These are phyloP conservation scores for Andrena cerasifolii DNA, from an alignment of 1,140 invertebrate species.

Conservation along the genomic window DNA sequence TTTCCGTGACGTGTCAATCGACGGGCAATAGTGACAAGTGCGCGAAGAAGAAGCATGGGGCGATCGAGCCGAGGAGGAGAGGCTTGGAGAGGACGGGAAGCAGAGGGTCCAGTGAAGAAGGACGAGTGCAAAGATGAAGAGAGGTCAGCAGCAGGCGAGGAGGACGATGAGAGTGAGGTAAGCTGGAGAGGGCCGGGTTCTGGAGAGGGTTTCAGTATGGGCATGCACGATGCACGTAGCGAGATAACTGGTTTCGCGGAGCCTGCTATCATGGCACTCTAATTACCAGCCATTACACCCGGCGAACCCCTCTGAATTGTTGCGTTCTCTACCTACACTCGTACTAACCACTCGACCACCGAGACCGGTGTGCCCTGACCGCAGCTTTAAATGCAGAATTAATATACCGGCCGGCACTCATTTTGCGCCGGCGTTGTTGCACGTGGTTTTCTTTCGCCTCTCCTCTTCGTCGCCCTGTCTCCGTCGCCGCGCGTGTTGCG, in stretches of 20 bases:
- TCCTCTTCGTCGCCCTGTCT: conserved; percentile 11
- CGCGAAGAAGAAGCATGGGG: neutral
- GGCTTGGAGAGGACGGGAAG: neutral
- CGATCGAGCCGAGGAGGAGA: neutral
- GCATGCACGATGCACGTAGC: conserved; percentile 80
- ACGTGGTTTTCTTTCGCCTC: conserved; percentile 51
- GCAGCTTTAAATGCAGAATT: conserved; percentile 80
- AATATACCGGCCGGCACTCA: conserved; percentile 77
- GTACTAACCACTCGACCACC: conserved; percentile 78
- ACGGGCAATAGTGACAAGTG: neutral
- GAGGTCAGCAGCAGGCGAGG: conserved; percentile 21
- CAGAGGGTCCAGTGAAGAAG: conserved; percentile 31
- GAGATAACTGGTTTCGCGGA: conserved; percentile 81
- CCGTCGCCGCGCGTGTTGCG: neutral
- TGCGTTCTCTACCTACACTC: conserved; percentile 78
- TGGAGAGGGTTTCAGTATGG: conserved; percentile 60
- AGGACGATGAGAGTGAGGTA: conserved; percentile 41
- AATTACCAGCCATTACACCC: conserved; percentile 81
- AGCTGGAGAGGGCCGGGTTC: conserved; percentile 29
- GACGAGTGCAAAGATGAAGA: neutral
- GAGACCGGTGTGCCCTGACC: conserved; percentile 77
- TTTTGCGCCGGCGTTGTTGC: conserved; percentile 68
- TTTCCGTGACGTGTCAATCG: conserved; percentile 64
- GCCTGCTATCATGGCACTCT: conserved; percentile 81
- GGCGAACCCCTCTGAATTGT: conserved; percentile 77